These are phyloP conservation scores for Neosalanx taihuensis DNA, from an alignment of 2,797 vertebrate species.

Conservation along the genomic window DNA sequence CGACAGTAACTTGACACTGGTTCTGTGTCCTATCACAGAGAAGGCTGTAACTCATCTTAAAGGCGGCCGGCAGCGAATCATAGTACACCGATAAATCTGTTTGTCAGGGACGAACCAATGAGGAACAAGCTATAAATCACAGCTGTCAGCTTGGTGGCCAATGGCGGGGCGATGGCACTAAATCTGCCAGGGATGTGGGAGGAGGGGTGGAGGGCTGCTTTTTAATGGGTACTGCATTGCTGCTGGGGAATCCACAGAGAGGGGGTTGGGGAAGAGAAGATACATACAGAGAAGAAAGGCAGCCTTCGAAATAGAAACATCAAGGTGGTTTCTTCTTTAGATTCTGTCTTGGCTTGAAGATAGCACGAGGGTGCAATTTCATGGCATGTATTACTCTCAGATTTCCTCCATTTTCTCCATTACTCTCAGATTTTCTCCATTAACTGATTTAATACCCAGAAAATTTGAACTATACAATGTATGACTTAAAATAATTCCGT, in stretches of 20 bases:
- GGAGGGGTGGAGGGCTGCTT: slow-evolving; percentile 29
- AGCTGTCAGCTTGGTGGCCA: slow-evolving; percentile 41
- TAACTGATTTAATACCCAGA: not conserved
- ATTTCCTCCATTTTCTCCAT: too few species aligned
- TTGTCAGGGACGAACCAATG: slow-evolving; percentile 42
- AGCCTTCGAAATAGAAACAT: not conserved
- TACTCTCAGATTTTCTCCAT: not conserved
- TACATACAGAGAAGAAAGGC: slow-evolving; percentile 6
- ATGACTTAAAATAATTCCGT: not conserved
- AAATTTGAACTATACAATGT: not conserved
- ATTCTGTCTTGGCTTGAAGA: slow-evolving; percentile 1
- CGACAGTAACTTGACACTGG: slow-evolving; percentile 42
- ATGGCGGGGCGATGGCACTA: slow-evolving; percentile 43
- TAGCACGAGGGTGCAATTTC: slow-evolving; percentile 8
- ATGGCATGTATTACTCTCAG: slow-evolving; percentile 1
- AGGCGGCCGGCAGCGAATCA: slow-evolving; percentile 44
- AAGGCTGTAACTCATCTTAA: slow-evolving; percentile 51
- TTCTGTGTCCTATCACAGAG: slow-evolving; percentile 51
- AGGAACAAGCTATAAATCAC: slow-evolving; percentile 48
- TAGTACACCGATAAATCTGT: slow-evolving; percentile 37
- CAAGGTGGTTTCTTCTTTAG: slow-evolving; percentile 10
- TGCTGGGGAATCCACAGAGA: slow-evolving; percentile 37
- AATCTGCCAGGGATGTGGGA: slow-evolving; percentile 41
- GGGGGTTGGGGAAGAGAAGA: slow-evolving; percentile 12
- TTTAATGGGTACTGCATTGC: slow-evolving; percentile 46